Base-by-base conservation (phyloP, 2,113 vertebrate genomes). In the Phasianus colchicus region DNA sequence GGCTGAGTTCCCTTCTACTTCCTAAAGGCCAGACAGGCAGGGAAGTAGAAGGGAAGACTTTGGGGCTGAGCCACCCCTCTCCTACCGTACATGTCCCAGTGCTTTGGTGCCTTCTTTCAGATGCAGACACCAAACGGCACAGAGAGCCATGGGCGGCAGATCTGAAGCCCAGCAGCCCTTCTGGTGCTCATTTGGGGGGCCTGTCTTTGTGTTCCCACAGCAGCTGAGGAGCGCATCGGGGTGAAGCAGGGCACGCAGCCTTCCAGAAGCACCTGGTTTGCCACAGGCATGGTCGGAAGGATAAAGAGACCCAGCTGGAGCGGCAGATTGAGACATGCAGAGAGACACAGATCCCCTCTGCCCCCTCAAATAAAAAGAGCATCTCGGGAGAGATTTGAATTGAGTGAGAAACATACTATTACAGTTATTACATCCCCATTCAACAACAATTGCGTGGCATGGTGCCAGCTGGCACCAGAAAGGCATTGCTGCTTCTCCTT, bases 1-100 rank as follows among this genome's bases (percentile, higher is more conserved):
- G 95, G 92, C 93, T 82, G 86, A 95, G 80, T 86, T 95, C 48
- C 73, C 76, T 94, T 93, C 83, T 73, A 86, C 86, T 95, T 95
- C 93, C 91, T 94, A 94, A 94, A 3, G 29, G 76, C 92, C 93
- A 95, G 86, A 88, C 90, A 91, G 66, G 64, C 91, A 92, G 92
- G 86, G 86, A 88, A 96, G 61, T 87, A 94, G 86, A 92, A 57
- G 50, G 65, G 70, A 95, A 88, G 76, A 78, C 88, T 94, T 95
- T 95, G 92, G 80, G 92, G 61, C 83, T 0, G 20, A 93, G 95
- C 86, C 93, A 95, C 92, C 66, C 43, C 83, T 81, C 48, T 91
- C 54, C 83, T 71, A 69, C 74, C 5, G 2, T 75, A 83, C 13
- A 3, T 4, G 86, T 71, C 55, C 88, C 42, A 52, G 47, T 71